phyloP scores from a whole-genome alignment of 2,113 vertebrate genomes.

The Gymnobelideus leadbeateri region DNA sequence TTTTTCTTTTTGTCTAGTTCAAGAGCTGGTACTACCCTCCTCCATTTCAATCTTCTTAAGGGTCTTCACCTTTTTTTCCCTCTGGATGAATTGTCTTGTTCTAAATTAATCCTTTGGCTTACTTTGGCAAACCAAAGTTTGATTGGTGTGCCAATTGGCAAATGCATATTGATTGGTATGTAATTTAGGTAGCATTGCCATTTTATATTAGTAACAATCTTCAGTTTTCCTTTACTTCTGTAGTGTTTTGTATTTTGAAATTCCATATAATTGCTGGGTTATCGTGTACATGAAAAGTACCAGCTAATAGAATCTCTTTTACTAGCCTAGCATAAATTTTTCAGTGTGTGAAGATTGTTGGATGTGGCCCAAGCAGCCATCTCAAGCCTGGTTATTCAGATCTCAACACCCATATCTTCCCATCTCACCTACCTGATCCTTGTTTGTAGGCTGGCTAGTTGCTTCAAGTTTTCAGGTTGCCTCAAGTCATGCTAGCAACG shows the following conservation, averaged over 20 bases:
- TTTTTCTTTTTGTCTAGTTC: not conserved
- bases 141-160: not conserved
- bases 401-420: not conserved
- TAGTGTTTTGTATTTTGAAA: not conserved
- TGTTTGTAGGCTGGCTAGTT: not conserved
- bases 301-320: not conserved
- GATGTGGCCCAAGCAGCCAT: not conserved
- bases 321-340: not conserved
- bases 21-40: not conserved
- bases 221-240: not conserved
- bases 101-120: not conserved
- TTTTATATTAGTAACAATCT: not conserved
- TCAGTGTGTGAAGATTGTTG: not conserved
- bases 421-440: not conserved
- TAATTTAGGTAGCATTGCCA: not conserved
- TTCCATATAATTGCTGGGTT: not conserved
- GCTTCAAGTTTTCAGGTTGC: not conserved
- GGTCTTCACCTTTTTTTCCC: not conserved
- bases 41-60: not conserved
- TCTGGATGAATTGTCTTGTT: not conserved
- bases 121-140: not conserved
- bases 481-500: not conserved
- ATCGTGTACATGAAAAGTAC: not conserved
- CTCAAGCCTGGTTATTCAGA: not conserved
- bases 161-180: too few species aligned